Conservation (phyloP, 2,797 vertebrate genomes). For the Labeo calbasu region DNA sequence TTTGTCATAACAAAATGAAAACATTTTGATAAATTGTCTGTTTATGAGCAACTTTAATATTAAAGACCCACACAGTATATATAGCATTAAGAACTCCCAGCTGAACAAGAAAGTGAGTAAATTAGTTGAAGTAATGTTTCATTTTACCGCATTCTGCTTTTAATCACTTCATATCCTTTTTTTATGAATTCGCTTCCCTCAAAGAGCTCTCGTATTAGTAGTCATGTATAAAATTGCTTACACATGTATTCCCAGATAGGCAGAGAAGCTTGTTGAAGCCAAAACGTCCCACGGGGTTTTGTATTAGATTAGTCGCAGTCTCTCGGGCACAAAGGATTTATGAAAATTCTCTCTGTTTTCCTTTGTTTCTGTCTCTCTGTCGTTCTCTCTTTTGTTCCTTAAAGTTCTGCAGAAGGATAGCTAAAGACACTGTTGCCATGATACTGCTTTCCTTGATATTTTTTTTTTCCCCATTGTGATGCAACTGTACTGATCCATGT, state of each 20-base stretch:
- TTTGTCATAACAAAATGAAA: neutral
- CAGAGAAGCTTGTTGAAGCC: slow-evolving; percentile 41
- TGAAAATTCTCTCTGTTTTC: slow-evolving; percentile 44
- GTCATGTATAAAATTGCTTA: slow-evolving; percentile 43
- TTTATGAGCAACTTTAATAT: neutral
- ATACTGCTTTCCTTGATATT: slow-evolving; percentile 16
- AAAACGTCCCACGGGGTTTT: slow-evolving; percentile 34
- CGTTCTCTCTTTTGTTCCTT: slow-evolving; percentile 3
- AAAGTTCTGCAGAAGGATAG: slow-evolving; percentile 15
- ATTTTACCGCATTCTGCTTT: slow-evolving; percentile 35
- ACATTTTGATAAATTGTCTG: neutral
- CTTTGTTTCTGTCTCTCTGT: slow-evolving; percentile 22
- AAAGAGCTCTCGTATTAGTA: slow-evolving; percentile 38
- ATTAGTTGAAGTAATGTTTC: slow-evolving; percentile 29
- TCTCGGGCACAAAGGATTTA: slow-evolving; percentile 45
- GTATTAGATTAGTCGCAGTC: slow-evolving; percentile 46
- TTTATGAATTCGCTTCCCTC: slow-evolving; percentile 36
- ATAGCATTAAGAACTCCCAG: slow-evolving; percentile 2
- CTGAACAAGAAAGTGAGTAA: slow-evolving; percentile 13
- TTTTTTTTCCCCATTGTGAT: neutral
- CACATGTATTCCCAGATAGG: slow-evolving; percentile 48
- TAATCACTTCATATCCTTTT: slow-evolving; percentile 37
- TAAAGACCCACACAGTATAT: neutral
- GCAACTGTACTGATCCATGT: slow-evolving; percentile 9
- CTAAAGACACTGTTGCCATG: slow-evolving; percentile 34